A percentile compares a stretch with the other conserved stretches of the same genome.
phyloP scores from a whole-genome alignment of 2,113 vertebrate species.

The Ochotona curzoniae region DNA sequence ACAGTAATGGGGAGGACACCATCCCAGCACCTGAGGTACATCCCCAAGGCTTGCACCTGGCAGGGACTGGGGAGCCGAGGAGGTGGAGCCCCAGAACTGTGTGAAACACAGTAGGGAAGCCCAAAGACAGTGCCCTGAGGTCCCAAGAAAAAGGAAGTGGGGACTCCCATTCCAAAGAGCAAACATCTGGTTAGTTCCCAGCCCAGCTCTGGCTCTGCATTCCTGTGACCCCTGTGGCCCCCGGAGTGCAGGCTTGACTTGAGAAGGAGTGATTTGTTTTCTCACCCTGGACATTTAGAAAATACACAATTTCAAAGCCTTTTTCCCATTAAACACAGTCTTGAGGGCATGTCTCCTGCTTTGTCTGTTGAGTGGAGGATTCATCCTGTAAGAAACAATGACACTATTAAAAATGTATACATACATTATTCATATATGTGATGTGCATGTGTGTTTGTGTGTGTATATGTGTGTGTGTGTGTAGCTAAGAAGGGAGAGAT shows the following conservation, averaged over 20 bases:
- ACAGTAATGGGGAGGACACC: not conserved
- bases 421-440: no score
- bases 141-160: not conserved
- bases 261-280: conserved; percentile 5
- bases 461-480: no score
- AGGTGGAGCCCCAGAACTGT: not conserved
- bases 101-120: not conserved
- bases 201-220: not conserved
- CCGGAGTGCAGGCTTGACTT: not conserved
- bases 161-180: not conserved
- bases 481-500: no score
- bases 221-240: not conserved
- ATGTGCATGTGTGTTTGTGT: no score
- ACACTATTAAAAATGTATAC: not conserved
- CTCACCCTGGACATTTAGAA: not conserved
- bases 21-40: not conserved
- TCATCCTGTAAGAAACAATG: not conserved
- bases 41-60: not conserved
- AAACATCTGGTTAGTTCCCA: not conserved
- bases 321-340: not conserved
- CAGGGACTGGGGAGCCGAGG: not conserved
- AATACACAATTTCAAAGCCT: not conserved
- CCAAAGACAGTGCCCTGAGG: not conserved
- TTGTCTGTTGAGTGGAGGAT: not conserved
- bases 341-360: not conserved